Base-by-base conservation (phyloP, 1,140 invertebrate species). In the Drosophila pectinifera region DNA sequence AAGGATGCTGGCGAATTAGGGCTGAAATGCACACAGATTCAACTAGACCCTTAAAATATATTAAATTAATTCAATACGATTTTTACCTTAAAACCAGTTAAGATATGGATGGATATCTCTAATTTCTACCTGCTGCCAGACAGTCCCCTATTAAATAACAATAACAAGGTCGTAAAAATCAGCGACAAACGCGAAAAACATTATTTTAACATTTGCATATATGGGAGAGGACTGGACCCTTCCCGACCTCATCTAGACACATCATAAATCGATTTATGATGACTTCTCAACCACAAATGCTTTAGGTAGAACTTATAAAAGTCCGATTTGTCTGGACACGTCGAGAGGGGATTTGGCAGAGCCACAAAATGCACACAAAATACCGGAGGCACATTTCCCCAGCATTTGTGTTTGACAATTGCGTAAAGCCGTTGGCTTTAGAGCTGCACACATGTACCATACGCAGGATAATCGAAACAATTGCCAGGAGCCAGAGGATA, bases 191-290 rank as follows among this genome's bases (percentile, higher is more conserved):
- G 62, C 62, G 46, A 62, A 69, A 42, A 58, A 57, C 70, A 89
- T 88, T 84, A 79, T 53, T 89, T 89, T 54, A 53, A 59, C 58
- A 86, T 89, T 88, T 89, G 80, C 80, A 73, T 89, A 56, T 49
- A 14, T 16, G 8, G 18, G 16, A 20, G 16, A 26, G 11, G 7
- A n/a, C 11, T 39, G n/a, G 49, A 20, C 22, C 16, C 10, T 13
- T 18, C 1, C 28, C 36, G 38, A 49, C n/a, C n/a, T n/a, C n/a
- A n/a, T n/a, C n/a, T n/a, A n/a, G n/a, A n/a, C n/a, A n/a, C 51
- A 61, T 65, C 43, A 43, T 63, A 82, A 83, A 86, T 89, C 84
- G 79, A 83, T 86, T 86, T 88, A 76, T 63, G 74, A 79, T 86
- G 58, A 83, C 75, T 89, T 77, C 22, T 22, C 67, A 65, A 84